Base-by-base conservation (phyloP, 2,888 invertebrate genomes). In the Hirudinaria manillensis region DNA sequence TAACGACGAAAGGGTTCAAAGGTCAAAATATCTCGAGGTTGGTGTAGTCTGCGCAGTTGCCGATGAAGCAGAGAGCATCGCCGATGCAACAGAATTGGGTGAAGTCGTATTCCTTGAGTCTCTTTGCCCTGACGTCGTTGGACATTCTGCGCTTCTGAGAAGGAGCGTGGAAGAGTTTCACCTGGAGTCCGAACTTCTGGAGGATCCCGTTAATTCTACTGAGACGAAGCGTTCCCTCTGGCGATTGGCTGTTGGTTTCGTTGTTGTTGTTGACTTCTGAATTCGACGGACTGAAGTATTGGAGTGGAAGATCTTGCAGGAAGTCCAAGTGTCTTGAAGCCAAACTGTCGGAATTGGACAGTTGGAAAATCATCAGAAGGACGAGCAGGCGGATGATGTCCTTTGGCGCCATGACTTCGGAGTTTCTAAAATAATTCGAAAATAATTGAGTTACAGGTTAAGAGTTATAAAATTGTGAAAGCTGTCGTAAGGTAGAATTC, bases 1-100 rank as follows among this genome's bases (percentile, higher is more conserved):
- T 45, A 7, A 10, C 13, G 45, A 3, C 45, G 10, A 1, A 16
- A 16, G 45, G 16, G 16, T 45, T 2, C 3, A n/a, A 16, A 7
- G 6, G 1, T 61, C 29, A 61, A 61, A 27, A 61, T 7, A 61
- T 24, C n/a, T 71, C 71, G 19, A 71, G 19, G 53, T 34, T n/a
- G 34, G 56, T 61, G 61, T 61, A 61, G 24, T 61, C 61, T 0
- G 36, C 72, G 61, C 72, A 72, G 10, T 36, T 53, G 21, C 72
- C 72, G 16, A 55, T n/a, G 34, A 72, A 36, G 61, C 72, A 72
- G 32, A 72, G 61, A 29, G 61, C 61, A 36, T 72, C 72, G n/a
- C 72, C 72, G 56, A 61, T 72, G 61, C 72, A 72, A 34, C 72
- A 72, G 72, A 72, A 56, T 6, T 56, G 61, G 0, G 53, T n/a